These are phyloP conservation scores for Paguma larvata DNA, from an alignment of 2,797 vertebrate species.

Conservation along the genomic window DNA sequence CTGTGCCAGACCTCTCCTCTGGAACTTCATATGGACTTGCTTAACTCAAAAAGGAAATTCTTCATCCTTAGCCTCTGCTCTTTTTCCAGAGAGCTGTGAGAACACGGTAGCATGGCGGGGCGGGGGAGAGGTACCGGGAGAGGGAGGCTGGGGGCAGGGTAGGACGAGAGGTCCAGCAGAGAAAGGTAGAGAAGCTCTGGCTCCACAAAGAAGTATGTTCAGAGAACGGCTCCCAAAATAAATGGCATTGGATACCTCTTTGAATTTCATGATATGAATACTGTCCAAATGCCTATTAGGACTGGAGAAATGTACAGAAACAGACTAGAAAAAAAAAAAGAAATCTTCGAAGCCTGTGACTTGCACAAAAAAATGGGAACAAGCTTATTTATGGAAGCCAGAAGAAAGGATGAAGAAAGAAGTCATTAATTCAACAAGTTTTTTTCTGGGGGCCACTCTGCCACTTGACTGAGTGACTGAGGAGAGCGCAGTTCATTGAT, in stretches of 20 bases:
- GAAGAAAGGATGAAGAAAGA: background rate
- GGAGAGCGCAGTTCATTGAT: too few species aligned
- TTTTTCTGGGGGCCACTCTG: background rate
- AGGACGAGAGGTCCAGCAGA: background rate
- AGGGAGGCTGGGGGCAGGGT: background rate
- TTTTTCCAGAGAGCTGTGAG: slow-evolving; percentile 35
- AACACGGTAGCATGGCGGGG: background rate
- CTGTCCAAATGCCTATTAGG: background rate
- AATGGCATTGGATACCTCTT: background rate
- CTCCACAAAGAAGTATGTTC: too few species aligned
- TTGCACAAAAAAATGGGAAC: background rate
- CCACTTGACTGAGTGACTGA: accelerated
- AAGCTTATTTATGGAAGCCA: background rate
- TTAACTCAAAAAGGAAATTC: slow-evolving; percentile 46
- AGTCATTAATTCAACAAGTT: background rate
- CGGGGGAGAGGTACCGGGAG: background rate
- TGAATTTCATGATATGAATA: background rate
- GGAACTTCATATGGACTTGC: slow-evolving; percentile 40
- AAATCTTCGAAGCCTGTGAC: background rate
- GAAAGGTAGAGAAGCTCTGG: background rate
- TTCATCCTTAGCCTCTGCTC: background rate
- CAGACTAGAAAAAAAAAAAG: background rate
- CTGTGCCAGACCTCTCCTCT: background rate
- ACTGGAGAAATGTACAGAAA: background rate
- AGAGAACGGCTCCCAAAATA: background rate